phyloP scores from a whole-genome alignment of 53 echinoderm and acorn worm genomes.

The Echinometra lucunter region DNA sequence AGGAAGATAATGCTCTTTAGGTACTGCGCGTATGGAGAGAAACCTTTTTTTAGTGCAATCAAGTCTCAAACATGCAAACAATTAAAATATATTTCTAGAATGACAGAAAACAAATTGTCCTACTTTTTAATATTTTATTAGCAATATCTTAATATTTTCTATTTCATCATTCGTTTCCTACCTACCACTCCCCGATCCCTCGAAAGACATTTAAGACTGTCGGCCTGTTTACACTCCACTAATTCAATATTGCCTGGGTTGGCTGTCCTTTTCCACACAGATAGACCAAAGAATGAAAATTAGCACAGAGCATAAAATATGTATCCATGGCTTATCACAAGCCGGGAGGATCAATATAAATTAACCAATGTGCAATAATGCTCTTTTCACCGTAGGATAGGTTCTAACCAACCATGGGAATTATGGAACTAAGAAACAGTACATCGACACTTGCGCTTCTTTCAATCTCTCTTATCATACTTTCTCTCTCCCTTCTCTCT shows the following conservation, averaged over 20 bases:
- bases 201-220: neutral
- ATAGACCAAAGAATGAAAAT: constrained; percentile 25
- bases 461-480: neutral
- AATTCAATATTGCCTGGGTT: constrained; percentile 41
- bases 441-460: constrained; percentile 43
- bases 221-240: neutral
- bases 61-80: neutral
- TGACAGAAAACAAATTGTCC: neutral
- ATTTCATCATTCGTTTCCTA: neutral
- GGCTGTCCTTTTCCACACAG: constrained; percentile 35
- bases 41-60: neutral
- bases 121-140: constrained; percentile 27
- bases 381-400: constrained; percentile 34
- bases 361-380: constrained; percentile 35
- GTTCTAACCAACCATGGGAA: constrained; percentile 1
- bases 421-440: constrained; percentile 4
- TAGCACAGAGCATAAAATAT: constrained; percentile 58
- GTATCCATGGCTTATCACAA: constrained; percentile 38
- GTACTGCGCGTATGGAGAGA: neutral
- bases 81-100: neutral
- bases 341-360: constrained; percentile 57
- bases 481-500: neutral
- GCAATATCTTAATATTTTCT: neutral
- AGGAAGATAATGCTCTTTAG: too few species aligned
- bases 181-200: neutral